Evolutionary conservation across 1,140 invertebrate species (phyloP).

Genomic region (Subanguina moxae): DNA sequence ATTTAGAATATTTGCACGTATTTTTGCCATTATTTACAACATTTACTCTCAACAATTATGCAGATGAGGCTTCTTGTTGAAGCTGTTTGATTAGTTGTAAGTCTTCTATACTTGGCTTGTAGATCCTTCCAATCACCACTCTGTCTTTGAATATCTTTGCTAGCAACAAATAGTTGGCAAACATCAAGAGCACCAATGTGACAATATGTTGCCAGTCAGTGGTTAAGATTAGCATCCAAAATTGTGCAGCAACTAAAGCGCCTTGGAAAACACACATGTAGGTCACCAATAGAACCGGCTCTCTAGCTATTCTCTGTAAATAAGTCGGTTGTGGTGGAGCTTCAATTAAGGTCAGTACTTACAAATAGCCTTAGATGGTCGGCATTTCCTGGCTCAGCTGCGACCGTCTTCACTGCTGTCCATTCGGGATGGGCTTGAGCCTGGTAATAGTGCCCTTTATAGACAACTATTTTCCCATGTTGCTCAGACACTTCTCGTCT

Average conservation of each 20-base stretch:
- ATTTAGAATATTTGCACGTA: no score
- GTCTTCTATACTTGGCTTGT: conserved; percentile 49
- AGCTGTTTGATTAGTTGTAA: conserved; percentile 41
- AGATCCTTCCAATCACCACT: conserved; percentile 69
- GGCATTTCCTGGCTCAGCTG: conserved; percentile 76
- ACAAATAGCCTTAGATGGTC: conserved; percentile 80
- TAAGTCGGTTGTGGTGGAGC: no score
- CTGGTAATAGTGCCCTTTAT: conserved; percentile 74
- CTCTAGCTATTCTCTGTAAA: conserved; percentile 75
- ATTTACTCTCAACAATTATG: no score
- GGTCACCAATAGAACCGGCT: conserved; percentile 76
- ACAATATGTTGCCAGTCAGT: conserved; percentile 85
- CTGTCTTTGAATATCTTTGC: conserved; percentile 82
- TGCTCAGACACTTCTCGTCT: conserved; percentile 66
- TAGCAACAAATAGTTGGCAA: conserved; percentile 84
- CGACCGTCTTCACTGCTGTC: conserved; percentile 64
- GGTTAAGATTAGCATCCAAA: conserved; percentile 72
- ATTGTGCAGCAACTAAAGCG: conserved; percentile 70
- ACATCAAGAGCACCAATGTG: conserved; percentile 75
- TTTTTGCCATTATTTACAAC: no score
- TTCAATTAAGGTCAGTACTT: conserved; percentile 63
- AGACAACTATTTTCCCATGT: conserved; percentile 74
- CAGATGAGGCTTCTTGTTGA: conserved; percentile 15
- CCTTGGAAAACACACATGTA: conserved; percentile 66
- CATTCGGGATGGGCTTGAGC: conserved; percentile 66